These are phyloP conservation scores for Stictonetta naevosa DNA, from an alignment of 2,113 vertebrate species.

Conservation along the genomic window DNA sequence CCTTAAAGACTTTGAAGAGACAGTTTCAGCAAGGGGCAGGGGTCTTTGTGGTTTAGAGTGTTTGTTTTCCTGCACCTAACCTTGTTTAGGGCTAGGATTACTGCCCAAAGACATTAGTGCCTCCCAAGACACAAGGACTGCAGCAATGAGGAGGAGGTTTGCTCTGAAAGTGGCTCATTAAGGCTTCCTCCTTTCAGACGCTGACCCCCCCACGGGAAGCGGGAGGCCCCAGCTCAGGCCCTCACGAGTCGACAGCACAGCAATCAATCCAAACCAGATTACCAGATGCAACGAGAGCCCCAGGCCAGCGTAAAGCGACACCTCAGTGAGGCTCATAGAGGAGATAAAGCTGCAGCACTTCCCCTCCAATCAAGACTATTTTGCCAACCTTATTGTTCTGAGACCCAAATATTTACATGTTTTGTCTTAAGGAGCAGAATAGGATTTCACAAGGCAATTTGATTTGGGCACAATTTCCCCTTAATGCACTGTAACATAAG, in stretches of 20 bases:
- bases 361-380: conserved; percentile 89
- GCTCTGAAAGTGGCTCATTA: conserved; percentile 89
- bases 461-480: conserved; percentile 80
- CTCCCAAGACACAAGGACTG: conserved; percentile 92
- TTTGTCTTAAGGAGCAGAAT: conserved; percentile 90
- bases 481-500: conserved; percentile 81
- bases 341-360: conserved; percentile 84
- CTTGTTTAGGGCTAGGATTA: conserved; percentile 95
- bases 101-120: conserved; percentile 91
- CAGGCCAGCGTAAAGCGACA: conserved; percentile 86
- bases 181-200: conserved; percentile 86
- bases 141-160: conserved; percentile 87
- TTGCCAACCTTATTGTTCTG: conserved; percentile 90
- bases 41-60: conserved; percentile 81
- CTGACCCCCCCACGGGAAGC: conserved; percentile 76
- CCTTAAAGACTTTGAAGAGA: conserved; percentile 50
- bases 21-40: conserved; percentile 49
- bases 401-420: conserved; percentile 98
- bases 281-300: conserved; percentile 80
- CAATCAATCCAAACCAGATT: conserved; percentile 92
- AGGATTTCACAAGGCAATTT: conserved; percentile 87
- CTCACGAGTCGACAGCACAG: conserved; percentile 81
- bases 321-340: conserved; percentile 84
- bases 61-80: conserved; percentile 94
- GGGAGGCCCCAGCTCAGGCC: conserved; percentile 75